Base-by-base conservation (phyloP, 2,888 invertebrate species). In the Diabrotica balteata region DNA sequence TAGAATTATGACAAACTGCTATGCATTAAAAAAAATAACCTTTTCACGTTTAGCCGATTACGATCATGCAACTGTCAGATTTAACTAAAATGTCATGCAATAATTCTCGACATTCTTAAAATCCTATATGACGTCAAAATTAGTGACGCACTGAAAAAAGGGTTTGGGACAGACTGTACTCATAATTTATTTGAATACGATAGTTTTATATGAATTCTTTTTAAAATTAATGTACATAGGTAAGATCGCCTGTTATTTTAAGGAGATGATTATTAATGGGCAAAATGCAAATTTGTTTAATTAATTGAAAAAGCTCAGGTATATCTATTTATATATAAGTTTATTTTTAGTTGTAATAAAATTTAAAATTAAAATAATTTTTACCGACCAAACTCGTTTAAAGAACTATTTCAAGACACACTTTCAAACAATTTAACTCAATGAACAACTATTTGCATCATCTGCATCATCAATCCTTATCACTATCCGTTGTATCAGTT, bases 381-480 rank as follows among this genome's bases (percentile, higher is more conserved):
- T 8, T 32, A 54, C 4, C 8, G 11, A 43, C 5, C n/a, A 7
- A 50, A 63, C 50, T 55, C 50, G 55, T 63, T 63, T 57, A 63
- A 32, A 32, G 5, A 4, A 32, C 50, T 63, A 51, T 49, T 57
- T 47, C 32, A 49, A 57, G 44, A 50, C 49, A 55, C 32, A 57
- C 49, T 63, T 63, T 49, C 45, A 57, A 55, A 54, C 57, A 51
- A 55, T 22, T 11, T 50, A 57, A 57, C 44, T 9, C 64, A 59
- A 64, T 64, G 58, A 64, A 45, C 52, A 47, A 59, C 55, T 59
- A 58, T 63, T 63, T 52, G 63, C 63, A 53, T 63, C 51, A 63
- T 51, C 46, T 52, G 58, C 52, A 42, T 57, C 45, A 57, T 57
- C 55, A 54, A 54, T 54, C n/a, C 53, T 54, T 54, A 54, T 54